Evolutionary conservation across 2,888 invertebrate species (phyloP), one percentile per base, ranked within the genome.

Genomic region (Cephalotes varians): DNA sequence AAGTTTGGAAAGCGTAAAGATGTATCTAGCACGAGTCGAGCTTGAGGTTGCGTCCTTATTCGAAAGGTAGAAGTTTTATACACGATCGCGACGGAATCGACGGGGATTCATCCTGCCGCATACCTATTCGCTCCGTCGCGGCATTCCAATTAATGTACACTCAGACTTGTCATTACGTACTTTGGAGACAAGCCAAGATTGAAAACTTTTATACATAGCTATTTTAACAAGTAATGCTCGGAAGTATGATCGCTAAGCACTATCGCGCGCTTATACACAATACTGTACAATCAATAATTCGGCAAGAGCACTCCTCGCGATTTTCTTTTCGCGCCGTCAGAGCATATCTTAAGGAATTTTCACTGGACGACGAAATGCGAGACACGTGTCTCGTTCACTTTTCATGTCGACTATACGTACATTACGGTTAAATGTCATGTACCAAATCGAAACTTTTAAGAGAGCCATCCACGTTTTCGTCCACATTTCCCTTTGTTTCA

Each of bases 171-270:
- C 51, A 25, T 76, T 77, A 76, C 54, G 12, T 77, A 79, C 21
- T 56, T 72, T 56, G 18, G 34, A 71, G 72, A 58, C 56, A 37
- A 77, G 77, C 34, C 72, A 56, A 79, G 56, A 79, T 79, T 56
- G 56, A 56, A 79, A 71, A 79, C 44, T 79, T 77, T 77, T 71
- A 77, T 77, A 72, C 56, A 77, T 56, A 77, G 31, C 56, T 77
- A 71, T 56, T 72, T 37, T 71, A 54, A 77, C 56, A 44, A 15
- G n/a, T 77, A 31, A 69, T 51, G 72, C 56, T 72, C 31, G 71
- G 71, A 77, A 44, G 25, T 44, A 71, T 54, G 56, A 56, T 56
- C 28, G 56, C 72, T 71, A 72, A 77, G 44, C 18, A 72, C 25
- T 77, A 71, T 77, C 72, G 34, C 37, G 25, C 40, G 72, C 44